Conservation (phyloP, 2,113 vertebrate species). For the Amphiprion ocellaris region DNA sequence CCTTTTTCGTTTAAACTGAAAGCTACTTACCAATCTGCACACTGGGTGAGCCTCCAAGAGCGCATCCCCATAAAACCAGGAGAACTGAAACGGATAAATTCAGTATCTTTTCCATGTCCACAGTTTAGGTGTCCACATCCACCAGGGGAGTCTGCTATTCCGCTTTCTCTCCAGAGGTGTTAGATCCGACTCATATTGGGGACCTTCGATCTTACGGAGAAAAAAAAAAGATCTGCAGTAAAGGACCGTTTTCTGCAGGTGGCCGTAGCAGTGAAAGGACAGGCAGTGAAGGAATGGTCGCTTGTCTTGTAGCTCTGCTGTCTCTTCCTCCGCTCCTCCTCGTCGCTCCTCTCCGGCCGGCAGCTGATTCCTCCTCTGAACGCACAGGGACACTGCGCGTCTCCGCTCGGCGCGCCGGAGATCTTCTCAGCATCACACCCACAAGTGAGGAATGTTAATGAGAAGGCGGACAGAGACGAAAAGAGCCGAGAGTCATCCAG, state of each 20-base stretch:
- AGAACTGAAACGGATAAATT: slow-evolving; percentile 90
- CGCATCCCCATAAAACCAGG: slow-evolving; percentile 92
- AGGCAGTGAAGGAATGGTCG: slow-evolving; percentile 81
- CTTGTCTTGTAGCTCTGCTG: slow-evolving; percentile 70
- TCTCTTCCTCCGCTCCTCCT: slow-evolving; percentile 71
- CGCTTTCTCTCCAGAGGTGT: slow-evolving; percentile 75
- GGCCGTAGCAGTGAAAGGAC: slow-evolving; percentile 57
- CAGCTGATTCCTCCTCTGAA: slow-evolving; percentile 82
- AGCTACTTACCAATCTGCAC: slow-evolving; percentile 95
- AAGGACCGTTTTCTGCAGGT: slow-evolving; percentile 66
- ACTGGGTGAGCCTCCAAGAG: slow-evolving; percentile 92
- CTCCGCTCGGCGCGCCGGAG: slow-evolving; percentile 69
- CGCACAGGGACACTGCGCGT: slow-evolving; percentile 79
- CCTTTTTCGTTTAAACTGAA: neutral
- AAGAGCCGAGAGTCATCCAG: slow-evolving; percentile 61
- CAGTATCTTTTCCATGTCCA: slow-evolving; percentile 96
- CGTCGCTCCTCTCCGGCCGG: slow-evolving; percentile 77
- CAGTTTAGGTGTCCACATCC: slow-evolving; percentile 88
- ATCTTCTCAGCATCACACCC: slow-evolving; percentile 86
- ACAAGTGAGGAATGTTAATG: slow-evolving; percentile 82
- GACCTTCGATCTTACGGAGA: slow-evolving; percentile 15
- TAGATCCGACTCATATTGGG: slow-evolving; percentile 90
- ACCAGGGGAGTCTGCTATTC: slow-evolving; percentile 77
- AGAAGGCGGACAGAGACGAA: slow-evolving; percentile 65
- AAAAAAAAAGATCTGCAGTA: slow-evolving; percentile 30